phyloP scores from a whole-genome alignment of 2,888 invertebrate genomes.

The Drosophila peninsularis region DNA sequence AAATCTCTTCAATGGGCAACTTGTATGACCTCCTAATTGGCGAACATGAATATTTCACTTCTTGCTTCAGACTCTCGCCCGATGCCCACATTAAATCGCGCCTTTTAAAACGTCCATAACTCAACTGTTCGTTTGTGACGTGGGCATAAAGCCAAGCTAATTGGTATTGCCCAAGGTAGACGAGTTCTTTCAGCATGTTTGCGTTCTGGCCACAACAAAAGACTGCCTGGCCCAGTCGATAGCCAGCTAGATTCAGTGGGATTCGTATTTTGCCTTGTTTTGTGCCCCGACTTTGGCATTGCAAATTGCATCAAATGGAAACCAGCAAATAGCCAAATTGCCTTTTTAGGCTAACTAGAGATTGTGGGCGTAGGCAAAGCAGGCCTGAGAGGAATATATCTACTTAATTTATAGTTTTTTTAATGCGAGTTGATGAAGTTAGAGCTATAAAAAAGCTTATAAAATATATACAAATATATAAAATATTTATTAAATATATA shows the following conservation, averaged over 20 bases:
- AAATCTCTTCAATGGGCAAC: not conserved
- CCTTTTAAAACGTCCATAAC: not conserved
- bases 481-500: no score
- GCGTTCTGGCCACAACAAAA: constrained; percentile 11
- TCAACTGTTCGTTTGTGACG: not conserved
- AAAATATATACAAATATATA: no score
- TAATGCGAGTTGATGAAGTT: not conserved
- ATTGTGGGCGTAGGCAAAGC: not conserved
- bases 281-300: not conserved
- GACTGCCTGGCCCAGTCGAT: not conserved
- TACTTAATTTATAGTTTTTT: not conserved
- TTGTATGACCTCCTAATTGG: not conserved
- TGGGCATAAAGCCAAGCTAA: not conserved
- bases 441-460: not conserved
- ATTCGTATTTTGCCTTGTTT: constrained; percentile 8
- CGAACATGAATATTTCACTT: not conserved
- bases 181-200: not conserved
- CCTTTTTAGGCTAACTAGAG: no score
- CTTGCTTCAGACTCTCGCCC: no score
- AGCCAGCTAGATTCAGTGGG: not conserved
- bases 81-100: not conserved
- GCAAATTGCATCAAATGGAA: constrained; percentile 3
- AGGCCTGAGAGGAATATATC: not conserved
- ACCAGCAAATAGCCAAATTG: not conserved
- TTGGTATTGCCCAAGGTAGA: constrained; percentile 7